Base-by-base conservation (phyloP, 2,888 invertebrate genomes). In the Caenorhabditis becei region DNA sequence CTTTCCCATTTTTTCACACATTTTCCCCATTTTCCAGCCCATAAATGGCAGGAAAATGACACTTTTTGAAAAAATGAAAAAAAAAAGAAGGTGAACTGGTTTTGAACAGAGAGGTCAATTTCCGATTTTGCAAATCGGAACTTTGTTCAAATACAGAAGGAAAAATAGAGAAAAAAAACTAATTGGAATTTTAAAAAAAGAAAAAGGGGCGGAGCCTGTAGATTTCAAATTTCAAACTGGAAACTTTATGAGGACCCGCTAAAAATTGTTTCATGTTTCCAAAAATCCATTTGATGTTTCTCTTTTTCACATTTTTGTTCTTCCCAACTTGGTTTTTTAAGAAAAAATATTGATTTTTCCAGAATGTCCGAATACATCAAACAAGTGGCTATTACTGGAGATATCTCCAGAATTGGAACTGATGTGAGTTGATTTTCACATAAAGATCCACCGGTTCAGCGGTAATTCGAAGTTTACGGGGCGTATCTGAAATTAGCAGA, bases 331-430 rank as follows among this genome's bases (percentile, higher is more conserved):
- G 4, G 4, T 32, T 32, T 10, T 4, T 7, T 32, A 7, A 10
- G 32, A 32, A 10, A 32, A 32, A 54, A 44, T 24, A 32, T 18
- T 53, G 23, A 24, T 24, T n/a, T 20, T 51, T 62, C 1, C 62
- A 71, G 44, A 72, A 74, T 74, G 72, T 58, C 72, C 11, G 86
- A 87, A 28, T 87, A 87, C 70, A 85, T 87, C 71, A 87, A 87
- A 58, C 87, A 87, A 63, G 87, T 87, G 10, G 81, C 86, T 0
- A 78, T 87, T 20, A 87, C 85, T 32, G 87, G 87, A 24, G 87
- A 87, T 28, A 71, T 87, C 26, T 84, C 85, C n/a, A 54, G 65
- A 44, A 83, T 86, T 10, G 85, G 84, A 51, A 77, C 79, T 28
- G 66, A 85, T 61, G 87, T 87, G 26, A 70, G 82, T 24, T 41